phyloP scores from a whole-genome alignment of 2,113 vertebrate genomes.

The Microtus richardsoni region DNA sequence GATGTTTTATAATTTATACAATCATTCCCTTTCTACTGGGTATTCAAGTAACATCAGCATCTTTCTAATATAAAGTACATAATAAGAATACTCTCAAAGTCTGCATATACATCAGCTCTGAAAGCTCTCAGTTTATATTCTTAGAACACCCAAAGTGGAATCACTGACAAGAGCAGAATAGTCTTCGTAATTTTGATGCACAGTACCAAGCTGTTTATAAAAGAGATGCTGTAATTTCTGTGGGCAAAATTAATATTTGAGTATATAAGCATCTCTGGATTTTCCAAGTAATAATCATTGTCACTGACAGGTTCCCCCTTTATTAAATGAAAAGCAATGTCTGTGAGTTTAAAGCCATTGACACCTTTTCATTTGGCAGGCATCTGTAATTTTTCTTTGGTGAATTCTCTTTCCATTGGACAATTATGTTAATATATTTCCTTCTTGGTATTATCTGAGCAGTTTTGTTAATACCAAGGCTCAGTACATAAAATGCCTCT shows the following conservation, averaged over 20 bases:
- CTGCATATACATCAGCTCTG: not conserved
- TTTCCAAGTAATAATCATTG: conserved; percentile 9
- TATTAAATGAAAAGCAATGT: conserved; percentile 28
- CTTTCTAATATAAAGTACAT: conserved; percentile 33
- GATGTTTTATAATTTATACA: conserved; percentile 8
- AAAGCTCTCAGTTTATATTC: not conserved
- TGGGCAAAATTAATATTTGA: not conserved
- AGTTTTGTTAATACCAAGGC: not conserved
- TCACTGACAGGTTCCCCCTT: not conserved
- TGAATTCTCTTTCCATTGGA: conserved; percentile 36
- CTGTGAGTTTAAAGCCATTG: not conserved
- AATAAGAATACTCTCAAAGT: not conserved
- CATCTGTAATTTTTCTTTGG: not conserved
- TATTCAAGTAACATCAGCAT: not conserved
- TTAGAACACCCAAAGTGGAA: not conserved
- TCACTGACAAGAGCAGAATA: not conserved
- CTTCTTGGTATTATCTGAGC: not conserved
- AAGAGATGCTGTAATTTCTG: conserved; percentile 26
- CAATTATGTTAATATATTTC: not conserved
- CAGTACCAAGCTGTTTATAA: conserved; percentile 9
- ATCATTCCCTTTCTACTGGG: not conserved
- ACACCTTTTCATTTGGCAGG: conserved; percentile 19
- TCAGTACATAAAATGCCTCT: not conserved
- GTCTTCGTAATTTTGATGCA: conserved; percentile 16
- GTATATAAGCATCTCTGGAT: not conserved